Evolutionary conservation across 2,113 vertebrate species (phyloP).

Genomic region (Bujurquina vittata): DNA sequence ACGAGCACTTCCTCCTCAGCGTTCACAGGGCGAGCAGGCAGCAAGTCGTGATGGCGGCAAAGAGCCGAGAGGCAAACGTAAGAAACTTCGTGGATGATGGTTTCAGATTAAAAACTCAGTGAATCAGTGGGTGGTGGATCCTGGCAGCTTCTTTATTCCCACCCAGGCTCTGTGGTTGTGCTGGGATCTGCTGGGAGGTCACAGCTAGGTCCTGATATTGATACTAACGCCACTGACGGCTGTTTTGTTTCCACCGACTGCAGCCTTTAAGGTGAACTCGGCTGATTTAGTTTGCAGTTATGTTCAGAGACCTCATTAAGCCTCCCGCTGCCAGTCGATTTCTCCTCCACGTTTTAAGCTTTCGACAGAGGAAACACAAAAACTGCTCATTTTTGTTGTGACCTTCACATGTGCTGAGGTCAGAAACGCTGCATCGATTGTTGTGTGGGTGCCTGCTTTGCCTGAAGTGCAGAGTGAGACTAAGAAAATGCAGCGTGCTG

Average conservation of each 20-base stretch:
- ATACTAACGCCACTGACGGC: neutral
- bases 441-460: neutral
- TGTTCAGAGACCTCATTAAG: slow-evolving; percentile 15
- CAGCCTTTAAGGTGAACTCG: neutral
- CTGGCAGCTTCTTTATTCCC: neutral
- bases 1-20: too few relatives aligned
- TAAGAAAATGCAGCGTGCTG: neutral
- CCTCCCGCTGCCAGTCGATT: slow-evolving; percentile 24
- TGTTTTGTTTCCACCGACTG: neutral
- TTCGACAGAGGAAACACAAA: neutral
- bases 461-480: neutral
- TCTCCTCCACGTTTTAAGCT: neutral
- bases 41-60: too few relatives aligned
- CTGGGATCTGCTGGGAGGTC: neutral
- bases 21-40: too few relatives aligned
- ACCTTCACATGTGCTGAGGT: neutral
- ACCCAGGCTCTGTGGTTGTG: too few relatives aligned
- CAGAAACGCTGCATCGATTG: neutral
- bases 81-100: too few relatives aligned
- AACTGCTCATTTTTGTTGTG: neutral
- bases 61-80: too few relatives aligned
- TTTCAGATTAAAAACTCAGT: too few relatives aligned
- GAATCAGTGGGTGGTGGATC: neutral
- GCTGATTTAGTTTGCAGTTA: neutral
- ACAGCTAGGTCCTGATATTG: neutral